Evolutionary conservation across 2,113 vertebrate species (phyloP).

Genomic region (Psammodynastes pulverulentus): DNA sequence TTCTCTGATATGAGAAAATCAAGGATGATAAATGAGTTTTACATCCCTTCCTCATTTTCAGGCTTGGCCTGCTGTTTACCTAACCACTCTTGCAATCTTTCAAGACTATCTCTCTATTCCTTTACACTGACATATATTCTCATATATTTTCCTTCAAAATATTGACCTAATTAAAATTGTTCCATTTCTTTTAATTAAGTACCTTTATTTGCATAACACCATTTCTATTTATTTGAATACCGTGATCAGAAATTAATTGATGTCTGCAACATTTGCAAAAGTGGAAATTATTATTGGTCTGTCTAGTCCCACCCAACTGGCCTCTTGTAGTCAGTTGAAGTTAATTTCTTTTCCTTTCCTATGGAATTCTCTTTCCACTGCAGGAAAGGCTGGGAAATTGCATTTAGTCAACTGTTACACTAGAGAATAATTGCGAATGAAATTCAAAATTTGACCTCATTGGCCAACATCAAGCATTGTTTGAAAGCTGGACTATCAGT

Average conservation of each 20-base stretch:
- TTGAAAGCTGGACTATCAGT: neutral
- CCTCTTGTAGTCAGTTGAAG: neutral
- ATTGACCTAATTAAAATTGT: neutral
- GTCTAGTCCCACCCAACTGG: neutral
- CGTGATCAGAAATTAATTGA: neutral
- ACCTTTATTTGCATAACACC: neutral
- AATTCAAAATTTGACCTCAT: neutral
- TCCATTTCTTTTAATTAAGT: neutral
- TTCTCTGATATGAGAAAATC: neutral
- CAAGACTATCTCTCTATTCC: neutral
- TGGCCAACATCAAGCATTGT: neutral
- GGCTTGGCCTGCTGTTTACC: neutral
- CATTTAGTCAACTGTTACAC: neutral
- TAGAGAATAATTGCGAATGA: neutral
- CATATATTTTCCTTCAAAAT: neutral
- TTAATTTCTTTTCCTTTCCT: neutral
- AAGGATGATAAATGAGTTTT: neutral
- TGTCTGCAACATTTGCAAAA: neutral
- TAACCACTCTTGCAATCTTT: neutral
- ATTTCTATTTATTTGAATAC: neutral
- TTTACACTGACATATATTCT: neutral
- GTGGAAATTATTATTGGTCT: neutral
- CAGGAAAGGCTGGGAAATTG: neutral
- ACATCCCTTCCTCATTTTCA: neutral
- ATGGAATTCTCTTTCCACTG: neutral